These are phyloP conservation scores for Athene cunicularia DNA, from an alignment of 2,113 vertebrate genomes.

Conservation along the genomic window DNA sequence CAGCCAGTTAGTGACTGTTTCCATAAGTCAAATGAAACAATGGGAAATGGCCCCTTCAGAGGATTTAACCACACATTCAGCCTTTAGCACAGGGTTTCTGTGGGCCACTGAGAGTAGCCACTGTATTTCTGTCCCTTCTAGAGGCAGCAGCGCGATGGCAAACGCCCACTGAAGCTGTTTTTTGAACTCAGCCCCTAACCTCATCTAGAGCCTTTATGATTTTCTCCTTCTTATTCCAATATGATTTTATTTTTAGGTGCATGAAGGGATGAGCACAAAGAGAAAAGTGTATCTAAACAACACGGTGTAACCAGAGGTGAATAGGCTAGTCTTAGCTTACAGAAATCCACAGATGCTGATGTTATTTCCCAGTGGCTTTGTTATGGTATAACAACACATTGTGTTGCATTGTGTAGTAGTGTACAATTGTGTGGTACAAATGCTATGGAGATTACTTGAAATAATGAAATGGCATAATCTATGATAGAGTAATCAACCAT, in stretches of 20 bases:
- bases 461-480: neutral
- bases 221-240: neutral
- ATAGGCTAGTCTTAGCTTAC: neutral
- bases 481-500: neutral
- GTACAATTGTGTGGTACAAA: neutral
- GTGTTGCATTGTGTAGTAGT: too few species aligned
- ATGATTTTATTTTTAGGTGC: neutral
- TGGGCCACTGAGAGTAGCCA: neutral
- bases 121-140: neutral
- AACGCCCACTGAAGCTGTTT: neutral
- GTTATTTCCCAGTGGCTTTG: neutral
- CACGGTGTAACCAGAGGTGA: neutral
- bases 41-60: neutral
- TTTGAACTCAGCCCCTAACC: neutral
- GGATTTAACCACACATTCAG: neutral
- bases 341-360: neutral
- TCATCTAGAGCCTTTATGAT: neutral
- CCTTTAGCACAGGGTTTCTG: neutral
- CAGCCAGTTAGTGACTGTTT: neutral
- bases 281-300: neutral
- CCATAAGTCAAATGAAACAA: neutral
- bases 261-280: neutral
- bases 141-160: neutral
- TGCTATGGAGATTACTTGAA: neutral
- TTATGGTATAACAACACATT: fast-evolving